These are phyloP conservation scores for Telmatochromis sp. DNA, from an alignment of 2,113 vertebrate genomes.

Conservation along the genomic window DNA sequence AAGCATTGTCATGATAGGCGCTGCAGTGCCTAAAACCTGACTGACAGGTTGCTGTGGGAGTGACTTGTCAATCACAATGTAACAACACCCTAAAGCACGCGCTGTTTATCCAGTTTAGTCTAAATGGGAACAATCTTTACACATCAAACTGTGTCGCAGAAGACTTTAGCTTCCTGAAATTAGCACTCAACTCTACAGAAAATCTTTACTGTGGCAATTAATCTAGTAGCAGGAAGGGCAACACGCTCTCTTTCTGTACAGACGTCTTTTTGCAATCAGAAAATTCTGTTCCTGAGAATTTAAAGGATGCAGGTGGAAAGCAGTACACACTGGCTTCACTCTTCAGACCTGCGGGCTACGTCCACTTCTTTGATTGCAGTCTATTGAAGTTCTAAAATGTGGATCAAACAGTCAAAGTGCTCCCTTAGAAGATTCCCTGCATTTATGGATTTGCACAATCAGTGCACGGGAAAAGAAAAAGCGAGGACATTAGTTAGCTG, in stretches of 20 bases:
- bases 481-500: neutral
- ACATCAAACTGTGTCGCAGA: neutral
- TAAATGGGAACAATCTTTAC: neutral
- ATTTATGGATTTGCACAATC: neutral
- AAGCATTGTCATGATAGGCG: neutral
- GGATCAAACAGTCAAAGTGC: neutral
- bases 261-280: neutral
- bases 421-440: neutral
- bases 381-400: neutral
- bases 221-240: neutral
- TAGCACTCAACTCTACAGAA: neutral
- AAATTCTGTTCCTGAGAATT: neutral
- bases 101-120: neutral
- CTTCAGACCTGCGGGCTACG: neutral
- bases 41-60: neutral
- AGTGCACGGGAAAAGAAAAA: neutral
- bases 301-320: neutral
- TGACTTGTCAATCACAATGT: neutral
- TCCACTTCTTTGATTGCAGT: neutral
- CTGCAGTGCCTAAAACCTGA: neutral
- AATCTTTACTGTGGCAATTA: neutral
- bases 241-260: neutral
- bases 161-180: neutral
- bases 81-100: neutral
- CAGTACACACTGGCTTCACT: accelerated